Evolutionary conservation across 2,113 vertebrate genomes (phyloP).

Genomic region (Pluvianellus socialis): DNA sequence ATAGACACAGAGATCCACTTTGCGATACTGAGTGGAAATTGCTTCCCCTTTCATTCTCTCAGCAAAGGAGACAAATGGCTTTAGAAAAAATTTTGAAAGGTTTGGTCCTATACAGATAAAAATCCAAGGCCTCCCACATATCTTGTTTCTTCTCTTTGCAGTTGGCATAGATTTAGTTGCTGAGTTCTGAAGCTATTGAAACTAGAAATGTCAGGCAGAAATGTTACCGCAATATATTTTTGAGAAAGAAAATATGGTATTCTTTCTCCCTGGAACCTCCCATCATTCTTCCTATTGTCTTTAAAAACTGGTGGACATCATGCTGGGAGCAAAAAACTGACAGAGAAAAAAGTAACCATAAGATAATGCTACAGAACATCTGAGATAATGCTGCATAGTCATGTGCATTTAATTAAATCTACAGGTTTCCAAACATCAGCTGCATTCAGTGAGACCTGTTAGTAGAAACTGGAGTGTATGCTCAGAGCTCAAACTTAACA

Average conservation of each 20-base stretch:
- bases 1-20: conserved; percentile 25
- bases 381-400: not conserved
- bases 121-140: conserved; percentile 26
- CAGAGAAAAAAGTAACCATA: not conserved
- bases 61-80: not conserved
- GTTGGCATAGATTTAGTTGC: not conserved
- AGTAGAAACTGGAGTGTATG: fast-evolving
- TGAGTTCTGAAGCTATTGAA: not conserved
- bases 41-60: conserved; percentile 23
- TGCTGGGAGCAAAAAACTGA: not conserved
- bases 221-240: not conserved
- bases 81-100: not conserved
- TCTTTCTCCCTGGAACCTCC: not conserved
- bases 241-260: not conserved
- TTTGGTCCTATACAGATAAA: conserved; percentile 39
- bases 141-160: not conserved
- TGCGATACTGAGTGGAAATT: conserved; percentile 45
- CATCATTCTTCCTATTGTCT: not conserved
- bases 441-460: not conserved
- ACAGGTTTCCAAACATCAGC: not conserved
- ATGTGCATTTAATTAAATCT: not conserved
- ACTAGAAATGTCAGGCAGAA: not conserved
- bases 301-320: not conserved
- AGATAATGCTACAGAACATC: not conserved
- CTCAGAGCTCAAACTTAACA: not conserved